Evolutionary conservation across 2,797 vertebrate species (phyloP).

Genomic region (Premnoplex brunnescens): DNA sequence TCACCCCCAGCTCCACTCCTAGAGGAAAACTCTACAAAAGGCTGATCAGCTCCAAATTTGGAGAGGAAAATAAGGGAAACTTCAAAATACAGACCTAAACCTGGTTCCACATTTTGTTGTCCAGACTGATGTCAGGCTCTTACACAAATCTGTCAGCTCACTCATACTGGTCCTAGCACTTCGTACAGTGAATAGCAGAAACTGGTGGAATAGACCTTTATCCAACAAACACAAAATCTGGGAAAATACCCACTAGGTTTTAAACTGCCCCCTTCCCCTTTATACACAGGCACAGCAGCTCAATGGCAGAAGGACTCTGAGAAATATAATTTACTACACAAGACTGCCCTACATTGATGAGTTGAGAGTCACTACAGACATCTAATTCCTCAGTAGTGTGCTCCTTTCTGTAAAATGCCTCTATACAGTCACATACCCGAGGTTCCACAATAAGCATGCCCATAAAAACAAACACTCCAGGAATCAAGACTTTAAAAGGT

Average conservation of each 20-base stretch:
- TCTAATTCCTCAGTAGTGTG: background rate
- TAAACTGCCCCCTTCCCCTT: background rate
- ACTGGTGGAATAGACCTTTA: background rate
- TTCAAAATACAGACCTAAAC: slow-evolving; percentile 5
- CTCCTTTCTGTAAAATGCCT: background rate
- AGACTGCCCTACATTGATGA: background rate
- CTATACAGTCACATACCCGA: background rate
- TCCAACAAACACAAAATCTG: background rate
- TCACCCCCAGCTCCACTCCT: background rate
- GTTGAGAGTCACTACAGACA: background rate
- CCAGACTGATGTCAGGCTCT: background rate
- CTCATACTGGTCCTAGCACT: background rate
- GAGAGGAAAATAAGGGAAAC: background rate
- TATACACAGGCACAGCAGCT: background rate
- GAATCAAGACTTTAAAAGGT: background rate
- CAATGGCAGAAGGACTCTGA: background rate
- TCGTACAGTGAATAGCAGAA: background rate
- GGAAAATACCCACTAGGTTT: background rate
- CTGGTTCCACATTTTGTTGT: background rate
- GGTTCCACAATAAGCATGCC: background rate
- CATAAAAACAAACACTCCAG: background rate
- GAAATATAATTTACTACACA: background rate
- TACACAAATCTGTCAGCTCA: background rate
- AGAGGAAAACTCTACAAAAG: background rate
- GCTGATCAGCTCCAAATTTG: background rate